These are phyloP conservation scores for Ypsolopha scabrella DNA, from an alignment of 2,888 invertebrate genomes.

Conservation along the genomic window DNA sequence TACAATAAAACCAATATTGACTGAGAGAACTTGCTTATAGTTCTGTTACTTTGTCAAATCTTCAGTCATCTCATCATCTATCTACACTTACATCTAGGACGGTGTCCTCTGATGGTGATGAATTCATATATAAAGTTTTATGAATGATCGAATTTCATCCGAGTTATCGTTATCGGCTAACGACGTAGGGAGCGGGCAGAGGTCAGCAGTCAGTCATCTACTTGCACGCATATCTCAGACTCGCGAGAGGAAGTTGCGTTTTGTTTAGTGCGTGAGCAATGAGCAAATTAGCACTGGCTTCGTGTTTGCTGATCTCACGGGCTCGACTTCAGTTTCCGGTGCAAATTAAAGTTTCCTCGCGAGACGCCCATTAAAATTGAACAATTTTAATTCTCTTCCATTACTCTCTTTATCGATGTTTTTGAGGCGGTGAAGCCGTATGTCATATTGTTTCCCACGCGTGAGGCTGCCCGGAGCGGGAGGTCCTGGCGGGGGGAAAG, in stretches of 20 bases:
- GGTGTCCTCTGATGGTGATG: too few relatives aligned
- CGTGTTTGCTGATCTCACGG: constrained; percentile 56
- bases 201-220: constrained; percentile 3
- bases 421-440: not conserved
- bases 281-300: constrained; percentile 10
- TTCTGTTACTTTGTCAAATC: too few relatives aligned
- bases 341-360: constrained; percentile 11
- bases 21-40: not conserved
- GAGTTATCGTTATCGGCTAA: not conserved
- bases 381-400: not conserved
- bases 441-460: constrained; percentile 24
- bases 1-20: not conserved
- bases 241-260: constrained; percentile 22
- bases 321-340: constrained; percentile 34
- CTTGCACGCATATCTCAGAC: constrained; percentile 6
- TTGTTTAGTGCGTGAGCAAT: constrained; percentile 23
- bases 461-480: constrained; percentile 10
- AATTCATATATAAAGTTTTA: too few relatives aligned
- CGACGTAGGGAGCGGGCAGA: not conserved
- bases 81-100: too few relatives aligned
- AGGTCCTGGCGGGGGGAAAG: constrained; percentile 6
- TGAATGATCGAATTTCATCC: not conserved
- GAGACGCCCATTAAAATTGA: not conserved
- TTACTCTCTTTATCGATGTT: not conserved
- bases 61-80: too few relatives aligned